phyloP scores from a whole-genome alignment of 2,888 invertebrate genomes.

The Punctoribates punctum region DNA sequence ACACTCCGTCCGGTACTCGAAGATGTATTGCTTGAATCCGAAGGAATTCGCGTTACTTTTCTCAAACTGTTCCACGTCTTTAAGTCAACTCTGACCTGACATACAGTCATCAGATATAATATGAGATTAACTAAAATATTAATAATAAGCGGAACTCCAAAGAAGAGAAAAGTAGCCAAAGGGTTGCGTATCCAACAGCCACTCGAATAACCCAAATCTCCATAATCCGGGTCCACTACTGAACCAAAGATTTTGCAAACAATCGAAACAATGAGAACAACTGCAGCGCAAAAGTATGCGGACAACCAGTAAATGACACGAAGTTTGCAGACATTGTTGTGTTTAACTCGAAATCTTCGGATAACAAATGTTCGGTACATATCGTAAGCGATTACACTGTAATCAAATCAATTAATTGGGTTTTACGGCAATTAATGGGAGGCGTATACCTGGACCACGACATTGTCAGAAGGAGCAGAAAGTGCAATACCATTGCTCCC shows the following conservation, averaged over 20 bases:
- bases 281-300: slow-evolving; percentile 53
- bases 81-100: slow-evolving; percentile 46
- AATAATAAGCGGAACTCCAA: slow-evolving; percentile 49
- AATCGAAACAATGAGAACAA: slow-evolving; percentile 51
- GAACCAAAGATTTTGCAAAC: slow-evolving; percentile 51
- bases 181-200: slow-evolving; percentile 50
- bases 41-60: slow-evolving; percentile 32
- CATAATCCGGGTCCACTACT: slow-evolving; percentile 47
- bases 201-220: slow-evolving; percentile 32
- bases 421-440: neutral
- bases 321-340: slow-evolving; percentile 45
- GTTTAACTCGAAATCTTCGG: slow-evolving; percentile 44
- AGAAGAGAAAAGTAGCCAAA: slow-evolving; percentile 48
- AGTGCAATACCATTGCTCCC: slow-evolving; percentile 53
- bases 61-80: slow-evolving; percentile 28
- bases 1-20: neutral
- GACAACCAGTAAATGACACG: slow-evolving; percentile 50
- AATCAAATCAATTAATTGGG: slow-evolving; percentile 49
- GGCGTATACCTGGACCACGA: slow-evolving; percentile 40
- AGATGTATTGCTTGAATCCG: slow-evolving; percentile 18
- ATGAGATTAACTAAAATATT: slow-evolving; percentile 49
- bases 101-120: slow-evolving; percentile 49
- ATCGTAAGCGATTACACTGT: slow-evolving; percentile 56
- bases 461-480: slow-evolving; percentile 50
- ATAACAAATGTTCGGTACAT: slow-evolving; percentile 54